Percentiles rank a stretch among this genome's conserved stretches.
Evolutionary conservation across 1,140 invertebrate genomes (phyloP).

Genomic region (Temnothorax nylanderi): DNA sequence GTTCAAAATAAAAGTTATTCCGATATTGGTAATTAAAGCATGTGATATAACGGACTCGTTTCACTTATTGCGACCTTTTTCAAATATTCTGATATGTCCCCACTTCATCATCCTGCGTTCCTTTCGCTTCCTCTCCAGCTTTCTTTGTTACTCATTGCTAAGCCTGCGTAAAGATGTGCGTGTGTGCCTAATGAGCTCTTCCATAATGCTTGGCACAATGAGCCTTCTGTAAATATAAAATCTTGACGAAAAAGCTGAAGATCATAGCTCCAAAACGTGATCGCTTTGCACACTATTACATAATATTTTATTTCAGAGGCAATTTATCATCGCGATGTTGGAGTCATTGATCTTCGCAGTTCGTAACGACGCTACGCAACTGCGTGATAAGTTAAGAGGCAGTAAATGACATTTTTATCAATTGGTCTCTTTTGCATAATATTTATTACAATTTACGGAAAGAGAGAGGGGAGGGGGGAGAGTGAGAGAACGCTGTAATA

Average conservation of each 20-base stretch:
- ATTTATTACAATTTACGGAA: not conserved
- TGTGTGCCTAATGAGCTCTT: constrained; percentile 71
- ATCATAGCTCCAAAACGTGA: constrained; percentile 35
- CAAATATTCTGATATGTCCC: constrained; percentile 43
- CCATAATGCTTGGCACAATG: constrained; percentile 73
- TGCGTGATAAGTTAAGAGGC: constrained; percentile 46
- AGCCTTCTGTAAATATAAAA: constrained; percentile 52
- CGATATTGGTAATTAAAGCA: constrained; percentile 50
- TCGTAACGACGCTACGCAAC: constrained; percentile 28
- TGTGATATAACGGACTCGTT: constrained; percentile 47
- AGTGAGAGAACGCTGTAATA: not conserved
- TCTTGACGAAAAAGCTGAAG: constrained; percentile 28
- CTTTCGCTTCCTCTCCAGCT: constrained; percentile 47
- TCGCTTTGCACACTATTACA: not conserved
- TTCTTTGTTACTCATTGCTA: constrained; percentile 69
- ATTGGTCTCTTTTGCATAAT: not conserved
- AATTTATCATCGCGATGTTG: not conserved
- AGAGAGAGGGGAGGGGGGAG: not conserved
- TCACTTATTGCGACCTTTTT: constrained; percentile 55
- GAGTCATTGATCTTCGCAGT: constrained; percentile 35
- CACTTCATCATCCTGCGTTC: constrained; percentile 12
- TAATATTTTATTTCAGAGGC: not conserved
- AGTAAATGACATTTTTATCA: constrained; percentile 33
- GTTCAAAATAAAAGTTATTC: constrained; percentile 41
- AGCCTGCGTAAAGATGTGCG: constrained; percentile 73